These are phyloP conservation scores for Synergus laeviventris DNA, from an alignment of 2,888 invertebrate genomes.

Conservation along the genomic window DNA sequence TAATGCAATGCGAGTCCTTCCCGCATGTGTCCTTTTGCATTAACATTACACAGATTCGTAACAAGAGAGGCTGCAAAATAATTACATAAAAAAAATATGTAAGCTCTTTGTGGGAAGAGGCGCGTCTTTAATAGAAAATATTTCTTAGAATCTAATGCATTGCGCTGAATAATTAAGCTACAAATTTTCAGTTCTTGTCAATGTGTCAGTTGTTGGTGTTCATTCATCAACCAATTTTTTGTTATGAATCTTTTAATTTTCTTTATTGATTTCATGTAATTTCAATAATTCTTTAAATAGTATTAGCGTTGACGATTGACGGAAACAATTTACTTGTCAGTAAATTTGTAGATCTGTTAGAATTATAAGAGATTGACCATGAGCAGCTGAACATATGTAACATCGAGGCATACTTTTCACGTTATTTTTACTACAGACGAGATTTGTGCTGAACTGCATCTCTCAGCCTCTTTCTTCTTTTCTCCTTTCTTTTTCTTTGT, in stretches of 20 bases:
- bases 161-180: neutral
- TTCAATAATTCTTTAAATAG: too few species aligned
- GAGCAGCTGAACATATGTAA: slow-evolving; percentile 54
- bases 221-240: too few species aligned
- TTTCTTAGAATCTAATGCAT: neutral
- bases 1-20: slow-evolving; percentile 10
- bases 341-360: slow-evolving; percentile 47
- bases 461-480: slow-evolving; percentile 47
- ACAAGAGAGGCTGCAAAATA: slow-evolving; percentile 14
- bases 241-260: too few species aligned
- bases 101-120: slow-evolving; percentile 6
- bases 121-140: slow-evolving; percentile 1
- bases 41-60: neutral
- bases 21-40: slow-evolving; percentile 25
- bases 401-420: slow-evolving; percentile 63
- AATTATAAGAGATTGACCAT: slow-evolving; percentile 51
- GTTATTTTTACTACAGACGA: slow-evolving; percentile 67
- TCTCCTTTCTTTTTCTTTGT: slow-evolving; percentile 17
- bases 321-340: slow-evolving; percentile 27
- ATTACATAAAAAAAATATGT: slow-evolving; percentile 23
- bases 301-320: neutral
- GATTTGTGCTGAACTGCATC: slow-evolving; percentile 63
- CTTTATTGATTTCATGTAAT: too few species aligned
- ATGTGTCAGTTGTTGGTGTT: too few species aligned
- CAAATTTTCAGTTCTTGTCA: neutral